These are phyloP conservation scores for Meliscaeva auricollis DNA, from an alignment of 2,888 invertebrate species.

Conservation along the genomic window DNA sequence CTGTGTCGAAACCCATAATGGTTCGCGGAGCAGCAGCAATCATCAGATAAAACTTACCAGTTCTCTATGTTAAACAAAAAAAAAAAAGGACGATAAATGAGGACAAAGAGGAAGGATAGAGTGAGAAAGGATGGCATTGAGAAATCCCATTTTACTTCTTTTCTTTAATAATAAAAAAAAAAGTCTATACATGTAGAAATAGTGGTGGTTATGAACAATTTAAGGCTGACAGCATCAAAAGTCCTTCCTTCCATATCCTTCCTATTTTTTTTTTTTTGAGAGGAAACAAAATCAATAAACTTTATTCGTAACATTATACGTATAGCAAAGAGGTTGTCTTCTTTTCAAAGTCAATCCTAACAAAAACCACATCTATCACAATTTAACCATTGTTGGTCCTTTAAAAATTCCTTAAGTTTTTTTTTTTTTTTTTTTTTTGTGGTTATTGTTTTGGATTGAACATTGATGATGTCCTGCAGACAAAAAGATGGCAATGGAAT, in stretches of 20 bases:
- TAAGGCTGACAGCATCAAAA: too few relatives aligned
- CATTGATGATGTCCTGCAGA: background rate
- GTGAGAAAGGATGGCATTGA: background rate
- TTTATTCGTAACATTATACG: background rate
- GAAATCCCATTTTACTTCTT: slow-evolving; percentile 60
- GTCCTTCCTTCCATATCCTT: background rate
- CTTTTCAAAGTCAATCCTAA: slow-evolving; percentile 8
- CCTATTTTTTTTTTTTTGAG: background rate
- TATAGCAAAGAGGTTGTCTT: background rate
- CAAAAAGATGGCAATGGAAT: slow-evolving; percentile 2
- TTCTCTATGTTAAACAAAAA: slow-evolving; percentile 2
- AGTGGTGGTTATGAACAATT: slow-evolving; percentile 8
- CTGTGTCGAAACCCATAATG: slow-evolving; percentile 28
- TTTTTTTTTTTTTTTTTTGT: slow-evolving; percentile 2
- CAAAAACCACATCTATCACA: slow-evolving; percentile 30
- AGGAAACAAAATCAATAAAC: slow-evolving; percentile 15
- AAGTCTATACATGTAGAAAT: slow-evolving; percentile 16
- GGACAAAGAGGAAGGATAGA: background rate
- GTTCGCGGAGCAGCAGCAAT: slow-evolving; percentile 36
- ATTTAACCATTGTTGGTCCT: slow-evolving; percentile 3
- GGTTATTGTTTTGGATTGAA: background rate
- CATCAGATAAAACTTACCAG: slow-evolving; percentile 55
- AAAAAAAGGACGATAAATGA: too few relatives aligned
- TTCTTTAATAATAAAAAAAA: slow-evolving; percentile 42
- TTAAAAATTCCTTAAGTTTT: slow-evolving; percentile 8